Conservation (phyloP, 2,888 invertebrate genomes). For the Netelia inedita region DNA sequence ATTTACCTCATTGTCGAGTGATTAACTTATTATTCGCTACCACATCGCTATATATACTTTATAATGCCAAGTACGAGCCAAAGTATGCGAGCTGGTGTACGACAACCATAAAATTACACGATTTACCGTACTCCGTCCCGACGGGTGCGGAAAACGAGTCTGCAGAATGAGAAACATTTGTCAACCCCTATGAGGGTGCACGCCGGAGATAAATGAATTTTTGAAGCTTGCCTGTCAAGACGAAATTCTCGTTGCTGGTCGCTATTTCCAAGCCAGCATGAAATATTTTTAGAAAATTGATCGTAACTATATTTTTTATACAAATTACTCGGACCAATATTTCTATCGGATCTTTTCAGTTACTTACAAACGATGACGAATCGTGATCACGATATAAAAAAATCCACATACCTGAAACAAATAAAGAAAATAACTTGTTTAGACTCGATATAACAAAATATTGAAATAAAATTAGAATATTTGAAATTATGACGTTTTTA, state of each 20-base stretch:
- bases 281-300: too few relatives aligned
- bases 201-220: too few relatives aligned
- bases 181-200: background rate
- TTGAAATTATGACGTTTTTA: background rate
- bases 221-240: too few relatives aligned
- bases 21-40: slow-evolving; percentile 60
- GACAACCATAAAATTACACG: too few relatives aligned
- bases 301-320: too few relatives aligned
- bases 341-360: background rate
- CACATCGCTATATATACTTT: slow-evolving; percentile 14
- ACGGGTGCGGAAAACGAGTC: background rate
- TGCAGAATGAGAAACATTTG: background rate
- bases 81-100: slow-evolving; percentile 3
- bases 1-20: slow-evolving; percentile 65
- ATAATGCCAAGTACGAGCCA: slow-evolving; percentile 3
- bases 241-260: too few relatives aligned
- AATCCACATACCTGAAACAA: slow-evolving; percentile 56
- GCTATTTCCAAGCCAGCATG: too few relatives aligned
- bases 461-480: background rate
- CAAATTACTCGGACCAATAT: background rate
- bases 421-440: background rate
- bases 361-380: slow-evolving; percentile 35
- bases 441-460: background rate
- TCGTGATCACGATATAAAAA: background rate
- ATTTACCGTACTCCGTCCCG: too few relatives aligned